Evolutionary conservation across 2,888 invertebrate species (phyloP).

Genomic region (Metalampra italica): DNA sequence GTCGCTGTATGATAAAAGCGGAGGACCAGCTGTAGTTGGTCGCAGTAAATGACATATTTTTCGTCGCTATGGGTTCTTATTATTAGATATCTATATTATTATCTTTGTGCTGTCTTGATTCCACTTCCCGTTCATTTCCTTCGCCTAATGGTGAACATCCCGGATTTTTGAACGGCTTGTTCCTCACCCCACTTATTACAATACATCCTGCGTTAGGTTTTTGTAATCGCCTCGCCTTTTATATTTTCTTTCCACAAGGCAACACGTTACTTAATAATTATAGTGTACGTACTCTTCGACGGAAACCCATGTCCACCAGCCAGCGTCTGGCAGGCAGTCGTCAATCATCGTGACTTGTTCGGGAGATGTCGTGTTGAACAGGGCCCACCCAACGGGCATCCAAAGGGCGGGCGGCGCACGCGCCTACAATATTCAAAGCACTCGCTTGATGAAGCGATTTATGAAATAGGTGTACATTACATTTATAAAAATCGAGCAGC

Average conservation of each 20-base stretch:
- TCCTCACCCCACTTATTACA: not conserved
- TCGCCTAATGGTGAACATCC: not conserved
- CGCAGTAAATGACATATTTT: too few relatives aligned
- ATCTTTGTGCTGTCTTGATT: not conserved
- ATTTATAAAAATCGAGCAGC: too few relatives aligned
- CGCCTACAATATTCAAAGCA: conserved; percentile 35
- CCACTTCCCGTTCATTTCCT: not conserved
- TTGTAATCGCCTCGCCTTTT: not conserved
- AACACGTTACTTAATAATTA: conserved; percentile 2
- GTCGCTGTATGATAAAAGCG: too few relatives aligned
- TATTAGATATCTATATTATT: not conserved
- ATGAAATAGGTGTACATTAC: not conserved
- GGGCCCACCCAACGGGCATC: conserved; percentile 57
- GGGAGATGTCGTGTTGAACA: conserved; percentile 40
- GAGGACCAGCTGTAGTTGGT: too few relatives aligned
- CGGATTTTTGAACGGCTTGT: not conserved
- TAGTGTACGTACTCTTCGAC: conserved; percentile 3
- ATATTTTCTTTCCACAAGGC: not conserved
- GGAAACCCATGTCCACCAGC: conserved; percentile 21
- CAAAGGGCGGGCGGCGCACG: conserved; percentile 30
- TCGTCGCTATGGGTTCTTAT: too few relatives aligned
- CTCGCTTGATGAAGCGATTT: conserved; percentile 8
- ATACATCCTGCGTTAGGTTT: not conserved
- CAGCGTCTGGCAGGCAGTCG: conserved; percentile 43
- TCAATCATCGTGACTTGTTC: conserved; percentile 56